Percentiles rank a stretch among this genome's conserved stretches.
Conservation (phyloP, 2,888 invertebrate species). For the Venusia cambrica region DNA sequence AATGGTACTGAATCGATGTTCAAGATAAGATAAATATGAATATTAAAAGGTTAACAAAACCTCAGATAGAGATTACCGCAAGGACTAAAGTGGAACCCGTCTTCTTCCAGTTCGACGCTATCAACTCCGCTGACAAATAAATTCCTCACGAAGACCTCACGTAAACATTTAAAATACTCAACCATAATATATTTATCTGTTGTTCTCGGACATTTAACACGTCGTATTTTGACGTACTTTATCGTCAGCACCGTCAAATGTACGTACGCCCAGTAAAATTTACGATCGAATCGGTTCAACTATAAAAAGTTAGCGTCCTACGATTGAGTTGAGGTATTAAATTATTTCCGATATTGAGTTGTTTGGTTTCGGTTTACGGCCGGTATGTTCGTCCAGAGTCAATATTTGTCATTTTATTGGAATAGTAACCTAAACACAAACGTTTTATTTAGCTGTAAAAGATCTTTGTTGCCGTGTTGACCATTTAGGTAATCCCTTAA, state of each 20-base stretch:
- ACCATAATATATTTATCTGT: constrained; percentile 46
- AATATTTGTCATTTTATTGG: constrained; percentile 25
- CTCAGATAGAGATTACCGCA: constrained; percentile 8
- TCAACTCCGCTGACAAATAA: constrained; percentile 24
- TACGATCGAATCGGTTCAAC: constrained; percentile 32
- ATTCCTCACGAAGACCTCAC: constrained; percentile 28
- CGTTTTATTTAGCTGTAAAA: constrained; percentile 13
- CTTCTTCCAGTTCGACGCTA: constrained; percentile 17
- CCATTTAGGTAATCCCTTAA: constrained; percentile 7
- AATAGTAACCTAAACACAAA: constrained; percentile 11
- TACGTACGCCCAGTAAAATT: constrained; percentile 30
- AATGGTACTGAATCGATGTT: no score
- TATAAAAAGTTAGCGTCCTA: constrained; percentile 34
- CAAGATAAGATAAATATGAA: no score
- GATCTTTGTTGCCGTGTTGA: constrained; percentile 10
- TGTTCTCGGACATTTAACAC: constrained; percentile 56
- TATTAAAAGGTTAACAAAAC: no score
- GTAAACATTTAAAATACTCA: constrained; percentile 35
- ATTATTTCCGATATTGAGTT: constrained; percentile 33
- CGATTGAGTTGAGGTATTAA: constrained; percentile 29
- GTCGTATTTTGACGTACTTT: constrained; percentile 62
- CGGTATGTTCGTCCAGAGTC: constrained; percentile 23
- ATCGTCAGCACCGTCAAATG: constrained; percentile 43
- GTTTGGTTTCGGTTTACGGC: constrained; percentile 30
- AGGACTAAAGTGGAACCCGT: constrained; percentile 12